These are phyloP conservation scores for Drosophila limbata DNA, from an alignment of 2,888 invertebrate species.

Conservation along the genomic window DNA sequence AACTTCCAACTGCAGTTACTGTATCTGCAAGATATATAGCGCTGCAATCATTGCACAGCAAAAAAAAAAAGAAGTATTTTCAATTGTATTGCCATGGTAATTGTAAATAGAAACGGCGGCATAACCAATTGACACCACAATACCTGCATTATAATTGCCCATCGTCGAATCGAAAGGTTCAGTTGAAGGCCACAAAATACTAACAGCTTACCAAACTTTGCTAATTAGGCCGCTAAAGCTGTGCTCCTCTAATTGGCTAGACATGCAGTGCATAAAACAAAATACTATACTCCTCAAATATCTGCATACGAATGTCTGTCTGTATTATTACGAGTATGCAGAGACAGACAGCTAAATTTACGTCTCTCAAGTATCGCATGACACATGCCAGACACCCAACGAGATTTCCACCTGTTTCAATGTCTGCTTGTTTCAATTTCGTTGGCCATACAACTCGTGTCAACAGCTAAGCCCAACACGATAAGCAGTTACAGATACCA, in stretches of 20 bases:
- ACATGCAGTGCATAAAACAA: conserved; percentile 33
- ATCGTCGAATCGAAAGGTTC: conserved; percentile 25
- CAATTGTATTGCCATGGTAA: conserved; percentile 55
- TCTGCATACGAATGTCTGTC: conserved; percentile 15
- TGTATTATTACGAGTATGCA: conserved; percentile 3
- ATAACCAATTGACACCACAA: conserved; percentile 48
- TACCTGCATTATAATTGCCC: conserved; percentile 53
- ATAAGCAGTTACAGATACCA: conserved; percentile 32
- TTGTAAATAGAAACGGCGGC: conserved; percentile 56
- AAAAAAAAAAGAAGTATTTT: not conserved
- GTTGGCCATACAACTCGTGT: conserved; percentile 46
- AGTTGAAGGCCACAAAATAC: conserved; percentile 55
- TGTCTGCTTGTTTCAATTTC: conserved; percentile 54
- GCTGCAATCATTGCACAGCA: conserved; percentile 14
- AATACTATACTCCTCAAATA: conserved; percentile 18
- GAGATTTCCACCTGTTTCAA: conserved; percentile 70
- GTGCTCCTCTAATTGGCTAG: conserved; percentile 60
- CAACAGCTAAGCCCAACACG: conserved; percentile 51
- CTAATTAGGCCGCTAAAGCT: conserved; percentile 55
- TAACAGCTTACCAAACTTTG: conserved; percentile 29
- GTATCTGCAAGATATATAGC: conserved; percentile 52
- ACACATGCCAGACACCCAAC: conserved; percentile 63
- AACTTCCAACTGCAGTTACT: conserved; percentile 28
- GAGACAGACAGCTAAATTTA: conserved; percentile 39
- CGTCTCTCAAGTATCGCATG: conserved; percentile 52